These are phyloP conservation scores for Ostrea edulis DNA, from an alignment of 1,140 invertebrate genomes.

Conservation along the genomic window DNA sequence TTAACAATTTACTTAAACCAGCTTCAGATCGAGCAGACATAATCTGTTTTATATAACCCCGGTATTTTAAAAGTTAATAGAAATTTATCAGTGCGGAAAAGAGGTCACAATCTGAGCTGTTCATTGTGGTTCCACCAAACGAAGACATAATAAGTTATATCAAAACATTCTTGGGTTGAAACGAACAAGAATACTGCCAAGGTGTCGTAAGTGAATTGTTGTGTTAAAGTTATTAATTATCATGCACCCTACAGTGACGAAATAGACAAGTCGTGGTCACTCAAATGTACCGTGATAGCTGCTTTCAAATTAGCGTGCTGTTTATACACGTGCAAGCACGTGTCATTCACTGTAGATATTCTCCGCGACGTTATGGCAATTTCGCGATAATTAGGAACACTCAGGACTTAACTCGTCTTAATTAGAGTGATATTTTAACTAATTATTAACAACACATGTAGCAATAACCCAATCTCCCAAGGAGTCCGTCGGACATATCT, in stretches of 20 bases:
- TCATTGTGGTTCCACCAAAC: neutral
- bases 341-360: neutral
- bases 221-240: slow-evolving; percentile 18
- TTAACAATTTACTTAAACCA: slow-evolving; percentile 22
- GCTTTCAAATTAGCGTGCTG: neutral
- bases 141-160: neutral
- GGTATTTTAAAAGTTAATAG: slow-evolving; percentile 35
- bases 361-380: neutral
- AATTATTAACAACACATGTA: slow-evolving; percentile 4
- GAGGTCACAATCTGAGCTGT: neutral
- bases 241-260: neutral
- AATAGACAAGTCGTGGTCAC: neutral
- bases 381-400: neutral
- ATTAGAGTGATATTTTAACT: slow-evolving; percentile 22
- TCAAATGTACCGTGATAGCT: neutral
- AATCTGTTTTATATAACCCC: slow-evolving; percentile 30
- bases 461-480: neutral
- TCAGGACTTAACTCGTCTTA: slow-evolving; percentile 20
- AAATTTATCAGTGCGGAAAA: slow-evolving; percentile 24
- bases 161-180: neutral
- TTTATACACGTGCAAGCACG: neutral
- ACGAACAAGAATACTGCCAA: neutral
- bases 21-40: slow-evolving; percentile 21
- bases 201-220: slow-evolving; percentile 5
- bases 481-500: neutral